Base-by-base conservation (phyloP, 37 sponge, comb jelly and placozoan genomes). In the Cliona cf. orientalis region DNA sequence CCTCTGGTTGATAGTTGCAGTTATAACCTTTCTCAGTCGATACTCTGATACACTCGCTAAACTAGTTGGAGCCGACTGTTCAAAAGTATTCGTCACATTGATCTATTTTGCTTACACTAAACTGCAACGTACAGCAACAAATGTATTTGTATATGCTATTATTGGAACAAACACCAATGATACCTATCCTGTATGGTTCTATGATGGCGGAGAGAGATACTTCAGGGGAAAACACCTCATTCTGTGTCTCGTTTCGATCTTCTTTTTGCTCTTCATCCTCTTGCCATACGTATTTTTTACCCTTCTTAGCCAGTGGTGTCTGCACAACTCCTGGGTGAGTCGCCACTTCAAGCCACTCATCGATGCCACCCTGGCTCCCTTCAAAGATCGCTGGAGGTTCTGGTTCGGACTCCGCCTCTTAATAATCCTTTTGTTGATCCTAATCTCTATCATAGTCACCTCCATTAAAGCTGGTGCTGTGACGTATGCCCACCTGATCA, bases 401-500 rank as follows among this genome's bases (percentile, higher is more conserved):
- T 78, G 79, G 79, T 78, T 37, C 42, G 71, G 71, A 9, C 62
- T 41, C 1, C 81, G 70, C n/a, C 40, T 80, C 22, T 55, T 37
- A 9, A 6, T 45, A 11, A 26, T 23, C 49, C 29, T 9, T 12
- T 4, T 35, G 41, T 9, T 69, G 41, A 35, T 75, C 2, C 39
- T 75, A 29, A 9, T 69, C 19, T 69, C 12, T 9, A 41, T 39
- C 9, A 36, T 35, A 5, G 5, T 61, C 6, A 25, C 63, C 7
- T 26, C 63, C 11, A 26, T 61, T 5, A 12, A 22, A n/a, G 5
- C 26, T 6, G 23, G 7, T n/a, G 26, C 19, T 45, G 74, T n/a
- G 3, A 42, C 46, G 3, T 35, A 73, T 9, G 35, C 46, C 32
- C 28, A 45, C 29, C 29, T 73, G 23, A 26, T 73, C 5, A 4